Base-by-base conservation (phyloP, 1,140 invertebrate genomes). In the Drosophila oshimai region DNA sequence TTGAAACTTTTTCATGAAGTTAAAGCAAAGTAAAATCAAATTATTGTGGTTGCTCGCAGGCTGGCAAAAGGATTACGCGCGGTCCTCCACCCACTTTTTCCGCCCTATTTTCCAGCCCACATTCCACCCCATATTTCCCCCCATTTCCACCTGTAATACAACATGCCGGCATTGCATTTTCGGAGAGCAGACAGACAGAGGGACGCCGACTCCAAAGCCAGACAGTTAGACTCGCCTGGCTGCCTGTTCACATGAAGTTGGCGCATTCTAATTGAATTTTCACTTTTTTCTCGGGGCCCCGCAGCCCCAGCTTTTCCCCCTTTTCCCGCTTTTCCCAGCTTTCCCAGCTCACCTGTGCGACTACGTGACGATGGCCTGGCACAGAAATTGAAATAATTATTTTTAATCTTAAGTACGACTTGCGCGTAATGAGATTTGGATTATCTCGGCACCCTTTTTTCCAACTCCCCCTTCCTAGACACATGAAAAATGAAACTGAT, bases 1-100 rank as follows among this genome's bases (percentile, higher is more conserved):
- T 81, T 77, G 62, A 81, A 88, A 81, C 77, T 87, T 87, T 87
- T 87, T 87, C 73, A 87, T 87, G 81, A 88, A 87, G 81, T 87
- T 87, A 88, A 87, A 87, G 81, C 81, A 87, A 87, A 87, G 83
- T 88, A 87, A 87, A 87, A 87, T 87, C 81, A 87, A 87, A 87
- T 87, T 87, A 87, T 87, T 87, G 81, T 81, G 81, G 81, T 87
- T 87, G 72, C 70, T 73, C 47, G 71, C 71, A 74, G 74, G 57
- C 81, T 87, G 75, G 81, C 80, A 84, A 86, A 86, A 86, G 80
- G 80, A 86, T 86, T 86, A 86, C 76, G 67, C 74, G 33, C 20
- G 18, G 6, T 4, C 13, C 36, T 10, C 12, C 9, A 13, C 31
- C 6, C n/a, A 13, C n/a, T n/a, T 26, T 61, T 61, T 28, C 57